phyloP scores from a whole-genome alignment of 2,888 invertebrate genomes.

The Mesorhabditis spiculigera region DNA sequence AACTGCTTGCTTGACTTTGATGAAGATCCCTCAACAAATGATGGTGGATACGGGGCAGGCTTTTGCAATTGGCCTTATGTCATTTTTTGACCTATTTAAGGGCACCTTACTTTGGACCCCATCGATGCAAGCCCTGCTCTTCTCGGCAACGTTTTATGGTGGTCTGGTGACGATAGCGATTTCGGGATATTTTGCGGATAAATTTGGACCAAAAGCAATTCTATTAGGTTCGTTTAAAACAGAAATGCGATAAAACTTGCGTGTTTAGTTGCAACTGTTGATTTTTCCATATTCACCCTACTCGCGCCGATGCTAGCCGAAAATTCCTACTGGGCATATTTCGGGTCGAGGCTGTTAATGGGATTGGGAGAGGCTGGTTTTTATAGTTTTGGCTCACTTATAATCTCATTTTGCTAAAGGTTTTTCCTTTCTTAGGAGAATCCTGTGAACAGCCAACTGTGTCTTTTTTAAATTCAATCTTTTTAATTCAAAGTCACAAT shows the following conservation, averaged over 20 bases:
- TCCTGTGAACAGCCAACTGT: too few relatives aligned
- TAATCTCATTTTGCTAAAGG: too few relatives aligned
- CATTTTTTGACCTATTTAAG: conserved; percentile 13
- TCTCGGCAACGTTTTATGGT: conserved; percentile 47
- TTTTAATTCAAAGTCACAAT: too few relatives aligned
- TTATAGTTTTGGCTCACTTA: too few relatives aligned
- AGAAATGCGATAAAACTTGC: neutral
- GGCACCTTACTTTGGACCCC: conserved; percentile 40
- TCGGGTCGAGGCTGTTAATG: conserved; percentile 38
- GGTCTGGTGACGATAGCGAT: conserved; percentile 32
- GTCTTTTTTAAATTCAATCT: too few relatives aligned
- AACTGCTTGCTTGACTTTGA: conserved; percentile 7
- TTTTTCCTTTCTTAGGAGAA: too few relatives aligned
- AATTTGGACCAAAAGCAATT: conserved; percentile 41
- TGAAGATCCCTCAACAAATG: conserved; percentile 7
- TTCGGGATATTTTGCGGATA: conserved; percentile 41
- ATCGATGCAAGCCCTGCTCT: conserved; percentile 36
- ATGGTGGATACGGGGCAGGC: conserved; percentile 20
- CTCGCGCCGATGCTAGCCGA: conserved; percentile 35
- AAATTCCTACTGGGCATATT: conserved; percentile 29
- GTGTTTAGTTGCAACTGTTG: conserved; percentile 21
- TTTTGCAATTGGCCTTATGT: neutral
- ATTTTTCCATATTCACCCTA: conserved; percentile 27
- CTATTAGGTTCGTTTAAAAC: conserved; percentile 17
- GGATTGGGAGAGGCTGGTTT: conserved; percentile 39